Evolutionary conservation across 2,888 invertebrate species (phyloP).

Genomic region (Seladonia tumulorum): DNA sequence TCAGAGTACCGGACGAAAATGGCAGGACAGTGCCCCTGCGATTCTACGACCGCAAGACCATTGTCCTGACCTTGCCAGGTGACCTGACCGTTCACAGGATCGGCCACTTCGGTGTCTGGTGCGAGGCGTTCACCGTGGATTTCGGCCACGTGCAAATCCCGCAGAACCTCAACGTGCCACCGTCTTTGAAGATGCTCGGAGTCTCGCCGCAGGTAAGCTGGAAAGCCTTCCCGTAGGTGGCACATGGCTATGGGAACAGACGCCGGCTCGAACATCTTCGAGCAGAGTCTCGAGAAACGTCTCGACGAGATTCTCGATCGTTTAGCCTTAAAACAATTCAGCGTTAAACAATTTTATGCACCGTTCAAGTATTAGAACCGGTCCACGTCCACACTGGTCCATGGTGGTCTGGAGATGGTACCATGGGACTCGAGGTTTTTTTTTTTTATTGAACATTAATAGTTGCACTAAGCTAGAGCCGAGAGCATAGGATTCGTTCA

Average conservation of each 20-base stretch:
- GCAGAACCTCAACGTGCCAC: constrained; percentile 92
- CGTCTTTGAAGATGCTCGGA: constrained; percentile 96
- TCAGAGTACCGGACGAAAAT: constrained; percentile 95
- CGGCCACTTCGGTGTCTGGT: constrained; percentile 97
- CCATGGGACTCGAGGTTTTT: not conserved
- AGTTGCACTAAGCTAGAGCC: not conserved
- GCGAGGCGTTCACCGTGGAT: constrained; percentile 96
- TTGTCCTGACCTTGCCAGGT: constrained; percentile 94
- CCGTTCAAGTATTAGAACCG: constrained; percentile 1
- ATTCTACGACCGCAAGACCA: constrained; percentile 93
- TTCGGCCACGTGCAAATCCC: constrained; percentile 95
- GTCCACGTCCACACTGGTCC: not conserved
- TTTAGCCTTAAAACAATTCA: not conserved
- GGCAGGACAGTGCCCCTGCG: constrained; percentile 92
- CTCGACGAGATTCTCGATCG: not conserved
- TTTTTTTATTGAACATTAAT: not conserved
- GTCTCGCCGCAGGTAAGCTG: constrained; percentile 95
- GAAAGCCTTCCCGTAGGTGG: constrained; percentile 38
- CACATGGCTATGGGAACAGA: constrained; percentile 17
- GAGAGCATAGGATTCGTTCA: not conserved
- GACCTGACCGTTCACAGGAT: constrained; percentile 96
- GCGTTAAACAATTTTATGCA: not conserved
- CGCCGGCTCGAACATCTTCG: constrained; percentile 13
- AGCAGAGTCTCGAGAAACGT: not conserved
- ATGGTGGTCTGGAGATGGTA: not conserved